These are phyloP conservation scores for Hesperophylax magnus DNA, from an alignment of 1,140 invertebrate genomes.

Conservation along the genomic window DNA sequence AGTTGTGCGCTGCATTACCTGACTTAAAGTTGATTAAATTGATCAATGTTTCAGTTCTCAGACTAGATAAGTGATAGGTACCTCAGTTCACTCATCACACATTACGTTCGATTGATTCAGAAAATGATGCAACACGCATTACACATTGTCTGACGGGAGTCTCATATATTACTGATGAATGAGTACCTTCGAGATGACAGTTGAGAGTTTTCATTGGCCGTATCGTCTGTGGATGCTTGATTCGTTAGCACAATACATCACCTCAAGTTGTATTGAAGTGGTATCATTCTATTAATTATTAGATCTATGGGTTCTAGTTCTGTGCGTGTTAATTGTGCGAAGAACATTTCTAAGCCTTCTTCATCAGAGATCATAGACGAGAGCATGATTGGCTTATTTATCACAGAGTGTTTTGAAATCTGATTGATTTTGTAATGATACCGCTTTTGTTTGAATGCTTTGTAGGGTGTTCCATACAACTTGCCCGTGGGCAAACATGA, in stretches of 20 bases:
- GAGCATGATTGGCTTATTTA: constrained; percentile 1
- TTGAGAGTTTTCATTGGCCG: constrained; percentile 19
- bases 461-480: background rate
- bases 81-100: background rate
- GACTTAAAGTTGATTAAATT: background rate
- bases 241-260: background rate
- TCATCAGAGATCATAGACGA: background rate
- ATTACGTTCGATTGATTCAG: constrained; percentile 2
- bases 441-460: background rate
- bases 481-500: too few relatives aligned
- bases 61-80: background rate
- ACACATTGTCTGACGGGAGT: constrained; percentile 2
- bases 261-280: background rate
- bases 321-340: background rate
- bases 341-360: constrained; percentile 9
- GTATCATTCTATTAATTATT: constrained; percentile 9
- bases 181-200: background rate
- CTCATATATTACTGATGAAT: background rate
- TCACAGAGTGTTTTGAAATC: background rate
- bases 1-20: too few relatives aligned
- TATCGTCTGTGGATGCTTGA: constrained; percentile 4
- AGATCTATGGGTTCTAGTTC: background rate
- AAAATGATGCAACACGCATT: constrained; percentile 9
- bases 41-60: constrained; percentile 10
- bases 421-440: background rate